Base-by-base conservation (phyloP, 2,888 invertebrate genomes). In the Sarcophaga variegata region DNA sequence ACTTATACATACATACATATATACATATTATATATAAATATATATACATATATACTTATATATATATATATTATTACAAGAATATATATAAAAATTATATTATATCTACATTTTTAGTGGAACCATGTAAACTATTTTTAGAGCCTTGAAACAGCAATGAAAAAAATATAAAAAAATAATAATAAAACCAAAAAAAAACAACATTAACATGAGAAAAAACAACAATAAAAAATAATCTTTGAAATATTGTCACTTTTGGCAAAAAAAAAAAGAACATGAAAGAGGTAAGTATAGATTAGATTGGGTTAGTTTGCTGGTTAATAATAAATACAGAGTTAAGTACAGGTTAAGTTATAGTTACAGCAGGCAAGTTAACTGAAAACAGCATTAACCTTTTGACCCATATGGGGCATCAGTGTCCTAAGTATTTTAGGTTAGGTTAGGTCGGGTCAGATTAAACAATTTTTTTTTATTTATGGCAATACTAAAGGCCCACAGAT, bases 91-190 rank as follows among this genome's bases (percentile, higher is more conserved):
- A 76, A 62, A 71, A 83, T 63, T 76, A 71, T 89, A 92, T 90
- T 92, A 91, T 91, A 91, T 90, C 90, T 90, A 90, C 91, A 91
- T 90, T 91, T 81, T 91, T 92, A 92, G 91, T 92, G 92, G 91
- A 91, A 91, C 91, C 91, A 91, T 93, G 92, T 93, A 93, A 91
- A 93, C 92, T 93, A 93, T 93, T 93, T 93, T 93, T 93, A 93
- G 93, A 93, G 92, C 93, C 92, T 93, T 93, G 91, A 79, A 87
- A 91, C 91, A 91, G 91, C 91, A 93, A 91, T 90, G 92, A 92
- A 92, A 92, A 90, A 81, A 84, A 64, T 82, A 84, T 77, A 85
- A 85, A 86, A 79, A 78, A 54, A 77, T 22, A 62, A 75, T 37
- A 78, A 69, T 14, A 54, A 12, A 54, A 54, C 17, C 4, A 54